Base-by-base conservation (phyloP, 2,797 vertebrate genomes). In the Carapus acus region DNA sequence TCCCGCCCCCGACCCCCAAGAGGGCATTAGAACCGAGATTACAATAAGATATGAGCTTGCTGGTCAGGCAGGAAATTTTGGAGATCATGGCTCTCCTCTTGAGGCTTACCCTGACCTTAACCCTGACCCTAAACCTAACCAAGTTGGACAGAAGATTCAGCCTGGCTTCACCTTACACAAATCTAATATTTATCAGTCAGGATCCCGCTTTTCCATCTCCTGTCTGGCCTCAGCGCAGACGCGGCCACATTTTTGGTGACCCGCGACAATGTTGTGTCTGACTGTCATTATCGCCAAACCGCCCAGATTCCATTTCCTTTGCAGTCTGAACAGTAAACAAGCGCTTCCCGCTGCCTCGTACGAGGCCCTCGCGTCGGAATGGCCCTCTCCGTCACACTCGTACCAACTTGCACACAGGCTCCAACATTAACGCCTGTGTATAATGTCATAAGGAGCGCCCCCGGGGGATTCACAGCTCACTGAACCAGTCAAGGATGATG, bases 401-500 rank as follows among this genome's bases (percentile, higher is more conserved):
- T 66, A 29, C 56, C 37, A 62, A 67, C 49, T 76, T 59, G 33
- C 76, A 63, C 4, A 6, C 14, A 50, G 63, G 50, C 15, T 44
- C 58, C 19, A 73, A 62, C 37, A 49, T 65, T 67, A 76, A 20
- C 42, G 18, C 44, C 52, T 62, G 7, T 4, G 53, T 59, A 62
- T 20, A 54, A 69, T 49, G 54, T 52, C 58, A 49, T 44, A 51
- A 48, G 49, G 43, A 54, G 24, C 18, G 49, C 53, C 49, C 52
- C 41, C n/a, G n/a, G 17, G 52, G 49, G 54, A 50, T 52, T 69
- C 49, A 45, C 41, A 52, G 21, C 19, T 59, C 17, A 36, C 49
- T 29, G 3, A 40, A 23, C 19, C 20, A 43, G 22, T 39, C n/a
- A 49, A 54, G 54, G 43, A 33, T 3, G 27, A 66, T 13, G 24